Percentiles rank a stretch among this genome's conserved stretches.
Conservation (phyloP, 2,888 invertebrate species). For the Pediacus dermestoides region DNA sequence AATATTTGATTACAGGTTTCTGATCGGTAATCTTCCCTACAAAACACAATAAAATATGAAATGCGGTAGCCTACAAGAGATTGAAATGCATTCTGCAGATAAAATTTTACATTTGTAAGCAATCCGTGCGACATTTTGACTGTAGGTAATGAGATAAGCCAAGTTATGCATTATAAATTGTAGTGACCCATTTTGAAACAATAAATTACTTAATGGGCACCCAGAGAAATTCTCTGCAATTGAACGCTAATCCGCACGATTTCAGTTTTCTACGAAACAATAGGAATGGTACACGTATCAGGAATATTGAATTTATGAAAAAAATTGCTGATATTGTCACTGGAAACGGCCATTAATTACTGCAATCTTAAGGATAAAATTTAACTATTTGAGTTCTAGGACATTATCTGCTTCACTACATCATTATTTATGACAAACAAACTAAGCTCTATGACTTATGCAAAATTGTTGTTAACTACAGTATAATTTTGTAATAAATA, state of each 20-base stretch:
- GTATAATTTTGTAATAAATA: conserved; percentile 2
- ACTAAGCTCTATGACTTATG: too few relatives aligned
- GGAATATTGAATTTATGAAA: too few relatives aligned
- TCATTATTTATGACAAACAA: too few relatives aligned
- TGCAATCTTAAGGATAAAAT: too few relatives aligned
- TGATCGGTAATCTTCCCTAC: conserved; percentile 2
- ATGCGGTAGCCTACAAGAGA: conserved; percentile 7
- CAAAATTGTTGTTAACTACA: not conserved
- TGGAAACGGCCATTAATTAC: too few relatives aligned
- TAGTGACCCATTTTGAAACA: conserved; percentile 35
- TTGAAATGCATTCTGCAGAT: conserved; percentile 9
- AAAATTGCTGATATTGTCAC: too few relatives aligned
- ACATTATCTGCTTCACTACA: too few relatives aligned
- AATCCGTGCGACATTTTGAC: conserved; percentile 26
- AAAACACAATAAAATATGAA: conserved; percentile 1
- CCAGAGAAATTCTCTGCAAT: conserved; percentile 32
- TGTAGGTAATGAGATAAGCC: conserved; percentile 31
- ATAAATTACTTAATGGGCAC: conserved; percentile 39
- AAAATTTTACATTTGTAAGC: conserved; percentile 25
- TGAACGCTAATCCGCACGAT: conserved; percentile 27
- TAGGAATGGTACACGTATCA: too few relatives aligned
- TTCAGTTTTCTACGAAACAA: too few relatives aligned
- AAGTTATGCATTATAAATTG: conserved; percentile 38
- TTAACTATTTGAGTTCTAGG: too few relatives aligned
- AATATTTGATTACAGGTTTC: conserved; percentile 8